Percentiles rank a stretch among this genome's conserved stretches.
Evolutionary conservation across 2,113 vertebrate genomes (phyloP).

Genomic region (Eptesicus fuscus): DNA sequence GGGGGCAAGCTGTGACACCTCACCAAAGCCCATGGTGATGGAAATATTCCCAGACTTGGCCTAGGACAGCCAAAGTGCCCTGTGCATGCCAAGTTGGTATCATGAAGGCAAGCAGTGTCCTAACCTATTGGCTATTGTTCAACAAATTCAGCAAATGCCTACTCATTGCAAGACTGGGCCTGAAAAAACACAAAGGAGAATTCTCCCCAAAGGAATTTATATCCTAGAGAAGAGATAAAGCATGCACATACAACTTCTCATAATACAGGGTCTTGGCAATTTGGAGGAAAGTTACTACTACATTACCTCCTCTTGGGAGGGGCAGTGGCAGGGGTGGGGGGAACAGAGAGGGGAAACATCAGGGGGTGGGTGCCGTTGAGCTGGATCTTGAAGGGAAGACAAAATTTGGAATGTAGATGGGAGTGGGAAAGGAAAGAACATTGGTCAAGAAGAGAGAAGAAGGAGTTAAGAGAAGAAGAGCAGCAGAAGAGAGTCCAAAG

Average conservation of each 20-base stretch:
- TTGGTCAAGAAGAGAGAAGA: not conserved
- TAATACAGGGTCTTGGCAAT: not conserved
- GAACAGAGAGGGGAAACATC: not conserved
- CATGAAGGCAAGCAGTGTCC: not conserved
- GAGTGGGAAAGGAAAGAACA: not conserved
- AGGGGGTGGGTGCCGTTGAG: not conserved
- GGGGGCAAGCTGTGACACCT: not conserved
- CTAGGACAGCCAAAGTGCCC: not conserved
- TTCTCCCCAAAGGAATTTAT: not conserved
- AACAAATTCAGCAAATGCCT: not conserved
- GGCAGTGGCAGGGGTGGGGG: accelerated
- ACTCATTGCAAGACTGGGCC: not conserved
- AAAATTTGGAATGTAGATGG: not conserved
- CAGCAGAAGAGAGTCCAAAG: not conserved
- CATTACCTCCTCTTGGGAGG: not conserved
- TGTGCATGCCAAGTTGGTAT: not conserved
- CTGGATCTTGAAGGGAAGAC: not conserved
- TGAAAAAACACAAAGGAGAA: not conserved
- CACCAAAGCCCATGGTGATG: not conserved
- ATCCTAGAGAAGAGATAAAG: not conserved
- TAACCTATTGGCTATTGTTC: not conserved
- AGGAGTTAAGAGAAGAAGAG: not conserved
- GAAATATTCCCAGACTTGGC: not conserved
- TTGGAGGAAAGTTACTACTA: not conserved
- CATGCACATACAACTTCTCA: not conserved